A percentile compares a stretch with the other conserved stretches of the same genome.
phyloP scores from a whole-genome alignment of 2,113 vertebrate species.

The Myrmecophaga tridactyla region DNA sequence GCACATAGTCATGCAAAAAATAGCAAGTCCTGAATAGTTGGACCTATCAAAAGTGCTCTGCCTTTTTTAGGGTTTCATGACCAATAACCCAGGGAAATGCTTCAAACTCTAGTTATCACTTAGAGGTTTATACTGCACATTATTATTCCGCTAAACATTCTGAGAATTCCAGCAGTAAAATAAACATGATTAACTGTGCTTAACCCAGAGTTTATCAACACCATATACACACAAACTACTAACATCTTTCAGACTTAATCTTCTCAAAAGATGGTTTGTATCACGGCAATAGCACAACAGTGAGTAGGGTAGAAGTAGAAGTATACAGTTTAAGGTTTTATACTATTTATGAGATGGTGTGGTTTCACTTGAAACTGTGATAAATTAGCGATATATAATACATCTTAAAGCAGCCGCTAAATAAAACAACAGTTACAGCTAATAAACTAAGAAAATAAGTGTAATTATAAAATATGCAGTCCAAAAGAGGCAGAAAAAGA shows the following conservation, averaged over 20 bases:
- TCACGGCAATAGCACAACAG: not conserved
- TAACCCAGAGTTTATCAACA: not conserved
- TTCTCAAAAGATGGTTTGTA: not conserved
- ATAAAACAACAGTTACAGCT: not conserved
- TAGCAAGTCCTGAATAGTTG: not conserved
- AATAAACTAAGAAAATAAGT: not conserved
- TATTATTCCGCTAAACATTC: not conserved
- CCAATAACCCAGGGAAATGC: not conserved
- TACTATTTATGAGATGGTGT: not conserved
- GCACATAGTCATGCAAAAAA: not conserved
- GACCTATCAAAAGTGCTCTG: not conserved
- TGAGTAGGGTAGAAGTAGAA: not conserved
- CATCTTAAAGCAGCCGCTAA: not conserved
- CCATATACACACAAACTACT: not conserved
- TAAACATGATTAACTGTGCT: not conserved
- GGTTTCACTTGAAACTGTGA: not conserved
- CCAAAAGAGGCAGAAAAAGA: not conserved
- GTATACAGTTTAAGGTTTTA: not conserved
- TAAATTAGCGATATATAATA: not conserved
- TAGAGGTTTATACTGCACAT: not conserved
- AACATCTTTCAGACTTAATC: not conserved
- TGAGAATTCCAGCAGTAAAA: not conserved
- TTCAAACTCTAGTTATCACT: not conserved
- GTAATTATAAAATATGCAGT: not conserved
- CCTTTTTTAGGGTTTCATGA: not conserved